phyloP scores from a whole-genome alignment of 1,140 invertebrate species.

The Asobara japonica region DNA sequence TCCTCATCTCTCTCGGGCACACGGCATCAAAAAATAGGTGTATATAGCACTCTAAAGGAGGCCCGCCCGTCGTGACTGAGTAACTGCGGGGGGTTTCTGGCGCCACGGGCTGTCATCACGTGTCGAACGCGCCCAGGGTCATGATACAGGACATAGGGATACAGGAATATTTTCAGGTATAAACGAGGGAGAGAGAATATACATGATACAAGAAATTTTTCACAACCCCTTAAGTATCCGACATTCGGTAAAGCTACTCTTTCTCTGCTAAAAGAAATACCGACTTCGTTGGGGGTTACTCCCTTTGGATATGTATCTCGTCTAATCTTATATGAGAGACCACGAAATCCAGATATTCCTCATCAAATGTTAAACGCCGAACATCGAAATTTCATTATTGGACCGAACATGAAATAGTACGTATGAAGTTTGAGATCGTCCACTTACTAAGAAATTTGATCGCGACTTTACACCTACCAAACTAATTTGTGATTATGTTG shows the following conservation, averaged over 20 bases:
- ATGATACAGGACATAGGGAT: constrained; percentile 26
- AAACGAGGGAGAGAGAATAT: neutral
- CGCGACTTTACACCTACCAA: too few relatives aligned
- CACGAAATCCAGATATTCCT: too few relatives aligned
- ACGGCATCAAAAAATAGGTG: neutral
- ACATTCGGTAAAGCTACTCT: neutral
- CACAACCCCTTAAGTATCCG: neutral
- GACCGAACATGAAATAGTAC: too few relatives aligned
- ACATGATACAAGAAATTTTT: neutral
- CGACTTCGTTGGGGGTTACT: too few relatives aligned
- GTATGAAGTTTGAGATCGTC: too few relatives aligned
- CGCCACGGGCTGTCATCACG: constrained; percentile 67
- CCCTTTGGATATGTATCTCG: too few relatives aligned
- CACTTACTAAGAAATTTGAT: too few relatives aligned
- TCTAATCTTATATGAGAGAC: too few relatives aligned
- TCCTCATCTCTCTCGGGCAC: neutral
- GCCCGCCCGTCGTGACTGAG: constrained; percentile 51
- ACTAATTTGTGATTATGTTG: too few relatives aligned
- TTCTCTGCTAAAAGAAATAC: too few relatives aligned
- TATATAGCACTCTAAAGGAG: constrained; percentile 29
- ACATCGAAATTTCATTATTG: too few relatives aligned
- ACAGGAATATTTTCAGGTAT: constrained; percentile 50
- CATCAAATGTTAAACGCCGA: too few relatives aligned
- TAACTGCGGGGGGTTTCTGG: constrained; percentile 63
- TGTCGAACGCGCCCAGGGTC: constrained; percentile 48